phyloP scores from a whole-genome alignment of 2,888 invertebrate species.

The Papilio demoleus region DNA sequence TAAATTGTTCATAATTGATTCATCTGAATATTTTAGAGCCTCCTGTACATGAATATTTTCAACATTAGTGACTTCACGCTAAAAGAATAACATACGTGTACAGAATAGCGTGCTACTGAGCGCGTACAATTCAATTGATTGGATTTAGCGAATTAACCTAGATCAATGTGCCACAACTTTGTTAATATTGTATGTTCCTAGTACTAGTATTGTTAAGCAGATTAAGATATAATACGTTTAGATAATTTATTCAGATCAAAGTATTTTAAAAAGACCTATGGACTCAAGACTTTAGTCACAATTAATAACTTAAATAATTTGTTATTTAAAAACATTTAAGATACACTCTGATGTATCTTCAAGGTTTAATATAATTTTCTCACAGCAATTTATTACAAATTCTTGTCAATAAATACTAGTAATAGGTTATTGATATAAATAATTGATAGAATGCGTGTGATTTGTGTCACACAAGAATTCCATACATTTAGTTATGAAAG shows the following conservation, averaged over 20 bases:
- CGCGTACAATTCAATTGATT: constrained; percentile 28
- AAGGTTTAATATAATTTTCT: too few relatives aligned
- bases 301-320: too few relatives aligned
- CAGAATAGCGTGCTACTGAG: constrained; percentile 33
- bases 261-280: too few relatives aligned
- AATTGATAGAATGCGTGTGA: constrained; percentile 41
- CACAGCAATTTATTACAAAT: constrained; percentile 11
- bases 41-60: constrained; percentile 62
- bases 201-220: too few relatives aligned
- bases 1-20: background rate
- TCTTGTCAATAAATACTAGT: constrained; percentile 27
- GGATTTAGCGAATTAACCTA: constrained; percentile 30
- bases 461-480: constrained; percentile 54
- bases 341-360: too few relatives aligned
- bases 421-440: constrained; percentile 21
- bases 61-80: constrained; percentile 71
- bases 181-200: background rate
- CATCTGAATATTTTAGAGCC: constrained; percentile 46
- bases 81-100: constrained; percentile 62
- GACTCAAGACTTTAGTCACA: too few relatives aligned
- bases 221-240: too few relatives aligned
- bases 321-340: too few relatives aligned
- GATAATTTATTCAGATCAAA: too few relatives aligned
- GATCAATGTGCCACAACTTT: background rate
- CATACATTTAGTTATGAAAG: constrained; percentile 63